These are phyloP conservation scores for Montifringilla adamsi DNA, from an alignment of 2,113 vertebrate genomes.

Conservation along the genomic window DNA sequence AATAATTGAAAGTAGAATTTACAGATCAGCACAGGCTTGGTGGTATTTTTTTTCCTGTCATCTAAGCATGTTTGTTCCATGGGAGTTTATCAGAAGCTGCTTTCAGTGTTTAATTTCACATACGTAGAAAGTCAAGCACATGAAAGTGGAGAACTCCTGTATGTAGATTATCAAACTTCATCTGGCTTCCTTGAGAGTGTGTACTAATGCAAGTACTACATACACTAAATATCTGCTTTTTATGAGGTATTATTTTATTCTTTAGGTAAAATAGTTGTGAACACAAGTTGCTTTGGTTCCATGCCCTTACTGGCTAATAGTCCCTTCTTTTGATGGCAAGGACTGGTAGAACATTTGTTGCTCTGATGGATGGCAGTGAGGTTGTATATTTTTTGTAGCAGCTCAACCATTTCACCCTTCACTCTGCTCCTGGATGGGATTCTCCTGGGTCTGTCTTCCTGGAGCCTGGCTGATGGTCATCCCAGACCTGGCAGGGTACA, in stretches of 20 bases:
- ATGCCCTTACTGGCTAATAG: not conserved
- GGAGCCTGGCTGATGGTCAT: not conserved
- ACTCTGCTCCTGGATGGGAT: not conserved
- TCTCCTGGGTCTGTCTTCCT: not conserved
- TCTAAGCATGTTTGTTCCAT: not conserved
- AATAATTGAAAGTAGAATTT: not conserved
- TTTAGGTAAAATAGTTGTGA: not conserved
- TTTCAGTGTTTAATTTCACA: not conserved
- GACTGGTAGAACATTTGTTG: not conserved
- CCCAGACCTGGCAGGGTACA: not conserved
- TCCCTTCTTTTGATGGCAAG: not conserved
- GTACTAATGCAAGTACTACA: not conserved
- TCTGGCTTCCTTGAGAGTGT: not conserved
- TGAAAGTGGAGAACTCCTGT: rapidly evolving
- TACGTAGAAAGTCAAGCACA: not conserved
- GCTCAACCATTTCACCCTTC: not conserved
- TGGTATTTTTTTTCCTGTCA: not conserved
- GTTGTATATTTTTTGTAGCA: not conserved
- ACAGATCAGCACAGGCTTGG: not conserved
- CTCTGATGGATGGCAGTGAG: not conserved
- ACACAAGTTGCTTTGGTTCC: not conserved
- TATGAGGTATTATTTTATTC: not conserved
- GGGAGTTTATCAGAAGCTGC: not conserved
- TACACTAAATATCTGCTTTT: not conserved
- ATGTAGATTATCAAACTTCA: rapidly evolving